Percentiles rank a stretch among this genome's conserved stretches.
phyloP scores from a whole-genome alignment of 1,140 invertebrate species.

The Pogonus chalceus region DNA sequence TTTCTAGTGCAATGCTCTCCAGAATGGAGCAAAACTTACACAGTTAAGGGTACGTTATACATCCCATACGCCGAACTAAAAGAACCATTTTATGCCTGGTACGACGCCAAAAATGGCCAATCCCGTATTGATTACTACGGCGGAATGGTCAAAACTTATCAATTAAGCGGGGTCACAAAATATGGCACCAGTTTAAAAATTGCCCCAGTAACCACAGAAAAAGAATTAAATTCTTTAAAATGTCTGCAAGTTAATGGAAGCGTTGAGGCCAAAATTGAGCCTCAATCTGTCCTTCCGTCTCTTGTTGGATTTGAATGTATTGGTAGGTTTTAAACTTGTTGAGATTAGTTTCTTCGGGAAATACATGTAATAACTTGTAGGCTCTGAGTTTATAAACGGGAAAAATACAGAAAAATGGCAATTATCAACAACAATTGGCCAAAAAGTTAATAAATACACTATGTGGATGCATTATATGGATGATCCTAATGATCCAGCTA shows the following conservation, averaged over 20 bases:
- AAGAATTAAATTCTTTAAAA: slow-evolving; percentile 54
- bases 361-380: slow-evolving; percentile 32
- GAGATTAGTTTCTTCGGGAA: slow-evolving; percentile 8
- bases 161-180: slow-evolving; percentile 46
- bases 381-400: slow-evolving; percentile 54
- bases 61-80: slow-evolving; percentile 90
- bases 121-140: slow-evolving; percentile 94
- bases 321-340: slow-evolving; percentile 37
- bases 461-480: slow-evolving; percentile 70
- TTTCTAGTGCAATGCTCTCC: slow-evolving; percentile 33
- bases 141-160: slow-evolving; percentile 83
- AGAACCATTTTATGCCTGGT: slow-evolving; percentile 82
- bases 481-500: slow-evolving; percentile 30
- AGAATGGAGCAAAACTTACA: slow-evolving; percentile 58
- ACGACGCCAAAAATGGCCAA: slow-evolving; percentile 55
- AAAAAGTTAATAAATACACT: slow-evolving; percentile 80
- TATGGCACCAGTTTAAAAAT: slow-evolving; percentile 75
- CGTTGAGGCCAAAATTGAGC: slow-evolving; percentile 43
- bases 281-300: slow-evolving; percentile 77
- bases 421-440: slow-evolving; percentile 50
- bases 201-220: slow-evolving; percentile 74
- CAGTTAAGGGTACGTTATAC: slow-evolving; percentile 60
- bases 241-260: slow-evolving; percentile 83
- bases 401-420: slow-evolving; percentile 64
- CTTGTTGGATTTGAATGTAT: slow-evolving; percentile 57